Percentiles rank a stretch among this genome's conserved stretches.
Conservation (phyloP, 2,113 vertebrate genomes). For the Oreochromis niloticus region DNA sequence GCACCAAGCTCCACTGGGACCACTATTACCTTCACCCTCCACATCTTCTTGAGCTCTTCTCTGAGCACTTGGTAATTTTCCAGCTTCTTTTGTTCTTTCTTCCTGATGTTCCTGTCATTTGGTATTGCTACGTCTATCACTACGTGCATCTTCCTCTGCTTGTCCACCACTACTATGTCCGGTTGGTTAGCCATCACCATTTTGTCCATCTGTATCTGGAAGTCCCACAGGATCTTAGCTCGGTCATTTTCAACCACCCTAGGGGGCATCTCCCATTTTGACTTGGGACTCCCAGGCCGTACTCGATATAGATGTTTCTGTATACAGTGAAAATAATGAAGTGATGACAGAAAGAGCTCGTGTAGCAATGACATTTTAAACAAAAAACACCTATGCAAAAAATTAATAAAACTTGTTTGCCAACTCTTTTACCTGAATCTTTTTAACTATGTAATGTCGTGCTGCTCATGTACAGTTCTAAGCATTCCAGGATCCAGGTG, state of each 20-base stretch:
- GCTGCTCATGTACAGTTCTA: too few relatives aligned
- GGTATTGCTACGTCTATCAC: not conserved
- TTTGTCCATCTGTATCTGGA: not conserved
- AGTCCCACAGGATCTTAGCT: not conserved
- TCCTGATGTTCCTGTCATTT: not conserved
- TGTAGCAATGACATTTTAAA: not conserved
- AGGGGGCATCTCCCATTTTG: not conserved
- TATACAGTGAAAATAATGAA: not conserved
- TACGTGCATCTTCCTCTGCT: not conserved
- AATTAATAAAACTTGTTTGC: too few relatives aligned
- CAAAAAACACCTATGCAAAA: not conserved
- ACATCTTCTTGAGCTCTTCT: not conserved
- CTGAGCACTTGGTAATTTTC: not conserved
- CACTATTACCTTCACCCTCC: not conserved
- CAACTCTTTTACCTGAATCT: too few relatives aligned
- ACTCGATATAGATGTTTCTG: not conserved
- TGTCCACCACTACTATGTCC: rapidly evolving
- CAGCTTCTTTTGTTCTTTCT: not conserved
- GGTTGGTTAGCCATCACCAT: not conserved
- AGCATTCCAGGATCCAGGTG: too few relatives aligned
- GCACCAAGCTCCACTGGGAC: not conserved
- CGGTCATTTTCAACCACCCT: not conserved
- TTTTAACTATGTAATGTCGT: too few relatives aligned
- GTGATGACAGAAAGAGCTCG: not conserved
- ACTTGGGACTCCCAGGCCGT: not conserved